Base-by-base conservation (phyloP, 2,888 invertebrate genomes). In the Steinernema scapterisci region DNA sequence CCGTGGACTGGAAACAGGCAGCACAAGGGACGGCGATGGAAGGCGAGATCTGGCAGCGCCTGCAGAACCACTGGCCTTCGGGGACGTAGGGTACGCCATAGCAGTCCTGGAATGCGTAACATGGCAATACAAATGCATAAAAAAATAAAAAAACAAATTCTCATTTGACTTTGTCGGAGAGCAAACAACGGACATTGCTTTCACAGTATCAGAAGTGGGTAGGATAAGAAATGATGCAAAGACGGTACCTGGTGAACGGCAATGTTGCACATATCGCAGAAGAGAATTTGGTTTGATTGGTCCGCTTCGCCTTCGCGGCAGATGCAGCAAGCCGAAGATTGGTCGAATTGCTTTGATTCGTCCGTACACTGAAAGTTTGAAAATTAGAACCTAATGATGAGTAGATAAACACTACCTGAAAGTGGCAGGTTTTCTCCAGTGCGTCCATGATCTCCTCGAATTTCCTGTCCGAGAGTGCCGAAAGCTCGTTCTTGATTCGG, bases 221-320 rank as follows among this genome's bases (percentile, higher is more conserved):
- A n/a, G n/a, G n/a, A n/a, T n/a, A n/a, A n/a, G n/a, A n/a, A n/a
- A 2, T 38, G 1, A 19, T 71, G 25, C 13, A 38, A 31, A 74
- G 31, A 45, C 9, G 13, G 16, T 7, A 89, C 89, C 86, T 97
- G 99, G 89, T 99, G 99, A 16, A 99, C 97, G 31, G 99, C 96
- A 80, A 99, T 90, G 89, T 99, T 97, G 89, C 99, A 99, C 95
- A 97, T 96, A 90, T 99, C 99, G 90, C 99, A 99, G 90, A 99
- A 99, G 72, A 99, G 91, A 82, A 99, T 99, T 63, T 96, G 97
- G 89, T 99, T 99, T 72, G 95, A 95, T 89, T 97, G 97, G 89
- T 97, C 95, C 88, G 97, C 97, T 88, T 97, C 97, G 0, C 97
- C 97, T 86, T 99, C 97, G 92, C 78, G 93, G 88, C 99, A 99